Conservation (phyloP, 2,797 vertebrate species). For the Lycodopsis pacificus region DNA sequence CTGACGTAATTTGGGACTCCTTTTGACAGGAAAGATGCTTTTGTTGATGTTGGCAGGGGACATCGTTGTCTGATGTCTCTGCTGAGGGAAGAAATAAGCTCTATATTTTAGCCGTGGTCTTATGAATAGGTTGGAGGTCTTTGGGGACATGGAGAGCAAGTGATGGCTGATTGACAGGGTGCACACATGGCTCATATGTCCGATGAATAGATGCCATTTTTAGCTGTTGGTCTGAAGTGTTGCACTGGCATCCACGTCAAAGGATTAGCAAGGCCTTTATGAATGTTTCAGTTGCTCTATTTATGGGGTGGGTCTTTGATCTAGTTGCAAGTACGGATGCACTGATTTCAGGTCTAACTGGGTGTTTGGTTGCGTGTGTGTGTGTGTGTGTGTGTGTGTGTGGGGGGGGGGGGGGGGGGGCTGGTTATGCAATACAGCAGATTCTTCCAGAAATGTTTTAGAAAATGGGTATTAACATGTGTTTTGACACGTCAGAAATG, state of each 20-base stretch:
- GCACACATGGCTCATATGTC: slow-evolving; percentile 62
- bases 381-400: slow-evolving; percentile 1
- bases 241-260: slow-evolving; percentile 71
- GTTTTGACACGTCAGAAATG: slow-evolving; percentile 66
- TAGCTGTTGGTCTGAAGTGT: slow-evolving; percentile 65
- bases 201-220: slow-evolving; percentile 76
- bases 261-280: slow-evolving; percentile 82
- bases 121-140: slow-evolving; percentile 21
- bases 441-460: slow-evolving; percentile 48
- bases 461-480: slow-evolving; percentile 48
- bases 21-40: slow-evolving; percentile 29
- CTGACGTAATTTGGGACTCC: slow-evolving; percentile 3
- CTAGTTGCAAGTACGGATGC: slow-evolving; percentile 44
- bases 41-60: slow-evolving; percentile 7
- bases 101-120: background rate
- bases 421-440: slow-evolving; percentile 54
- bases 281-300: slow-evolving; percentile 84
- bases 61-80: slow-evolving; percentile 5
- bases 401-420: background rate
- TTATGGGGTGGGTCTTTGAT: slow-evolving; percentile 72
- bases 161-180: slow-evolving; percentile 44
- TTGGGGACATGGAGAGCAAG: slow-evolving; percentile 15
- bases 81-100: background rate
- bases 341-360: slow-evolving; percentile 45
- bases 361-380: slow-evolving; percentile 20